phyloP scores from a whole-genome alignment of 1,140 invertebrate genomes.

The Hyles vespertilio region DNA sequence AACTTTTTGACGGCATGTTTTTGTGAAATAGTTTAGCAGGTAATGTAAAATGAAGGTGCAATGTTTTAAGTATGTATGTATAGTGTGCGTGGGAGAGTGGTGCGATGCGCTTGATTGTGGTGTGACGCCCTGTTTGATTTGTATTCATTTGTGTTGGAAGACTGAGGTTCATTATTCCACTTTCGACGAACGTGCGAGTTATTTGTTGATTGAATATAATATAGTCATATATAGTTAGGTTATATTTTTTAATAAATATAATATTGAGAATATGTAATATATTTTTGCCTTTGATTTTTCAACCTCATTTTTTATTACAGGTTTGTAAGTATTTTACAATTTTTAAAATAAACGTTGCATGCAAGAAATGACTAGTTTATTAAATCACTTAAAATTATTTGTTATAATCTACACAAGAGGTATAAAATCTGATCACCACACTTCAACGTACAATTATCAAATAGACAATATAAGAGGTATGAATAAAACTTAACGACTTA shows the following conservation, averaged over 20 bases:
- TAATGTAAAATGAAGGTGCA: conserved; percentile 65
- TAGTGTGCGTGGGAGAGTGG: conserved; percentile 35
- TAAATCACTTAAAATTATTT: not conserved
- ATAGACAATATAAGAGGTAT: no score
- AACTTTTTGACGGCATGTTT: conserved; percentile 51
- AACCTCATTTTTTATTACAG: not conserved
- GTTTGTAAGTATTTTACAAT: no score
- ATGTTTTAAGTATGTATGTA: conserved; percentile 69
- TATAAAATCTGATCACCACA: no score
- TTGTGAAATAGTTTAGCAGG: conserved; percentile 48
- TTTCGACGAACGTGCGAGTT: conserved; percentile 70
- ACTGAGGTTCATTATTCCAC: conserved; percentile 74
- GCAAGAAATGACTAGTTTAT: conserved; percentile 14
- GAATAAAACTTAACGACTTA: no score
- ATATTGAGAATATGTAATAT: conserved; percentile 75
- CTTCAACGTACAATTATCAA: no score
- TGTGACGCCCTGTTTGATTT: conserved; percentile 44
- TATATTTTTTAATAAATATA: conserved; percentile 76
- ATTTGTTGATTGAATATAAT: conserved; percentile 75
- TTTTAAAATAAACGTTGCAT: not conserved
- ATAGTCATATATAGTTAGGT: conserved; percentile 75
- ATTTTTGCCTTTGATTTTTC: conserved; percentile 47
- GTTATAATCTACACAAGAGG: no score
- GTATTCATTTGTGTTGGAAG: conserved; percentile 67
- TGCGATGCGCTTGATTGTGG: conserved; percentile 45